phyloP scores from a whole-genome alignment of 2,113 vertebrate genomes.

The Laticauda laticaudata region DNA sequence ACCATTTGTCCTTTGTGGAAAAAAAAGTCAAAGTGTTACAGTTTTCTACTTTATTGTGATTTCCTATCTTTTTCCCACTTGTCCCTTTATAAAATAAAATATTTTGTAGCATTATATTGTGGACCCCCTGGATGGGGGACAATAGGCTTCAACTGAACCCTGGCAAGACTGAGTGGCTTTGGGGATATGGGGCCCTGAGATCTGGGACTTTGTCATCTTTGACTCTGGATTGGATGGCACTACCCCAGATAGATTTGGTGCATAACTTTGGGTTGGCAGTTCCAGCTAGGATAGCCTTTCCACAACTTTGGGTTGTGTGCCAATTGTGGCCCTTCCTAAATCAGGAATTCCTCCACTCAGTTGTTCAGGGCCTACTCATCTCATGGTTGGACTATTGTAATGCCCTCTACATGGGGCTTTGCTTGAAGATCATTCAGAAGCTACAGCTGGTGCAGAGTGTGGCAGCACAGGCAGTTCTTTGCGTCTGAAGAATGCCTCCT shows the following conservation, averaged over 20 bases:
- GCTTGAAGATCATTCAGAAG: not conserved
- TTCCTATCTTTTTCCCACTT: not conserved
- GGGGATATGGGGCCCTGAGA: not conserved
- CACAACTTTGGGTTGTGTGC: not conserved
- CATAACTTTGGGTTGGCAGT: not conserved
- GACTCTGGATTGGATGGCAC: not conserved
- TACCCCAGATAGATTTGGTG: not conserved
- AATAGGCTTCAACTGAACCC: not conserved
- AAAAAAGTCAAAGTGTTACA: not conserved
- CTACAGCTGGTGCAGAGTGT: not conserved
- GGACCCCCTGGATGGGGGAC: not conserved
- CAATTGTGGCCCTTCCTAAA: not conserved
- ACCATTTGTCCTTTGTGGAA: not conserved
- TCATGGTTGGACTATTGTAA: not conserved
- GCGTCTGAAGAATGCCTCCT: not conserved
- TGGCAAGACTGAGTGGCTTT: not conserved
- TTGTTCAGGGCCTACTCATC: not conserved
- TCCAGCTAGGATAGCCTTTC: not conserved
- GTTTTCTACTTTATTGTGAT: constrained; percentile 3
- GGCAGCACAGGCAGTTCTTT: not conserved
- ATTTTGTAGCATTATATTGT: not conserved
- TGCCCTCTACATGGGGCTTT: not conserved
- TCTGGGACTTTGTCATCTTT: not conserved
- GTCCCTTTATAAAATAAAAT: not conserved
- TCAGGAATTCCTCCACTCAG: not conserved